Evolutionary conservation across 2,113 vertebrate species (phyloP).

Genomic region (Cairina moschata): DNA sequence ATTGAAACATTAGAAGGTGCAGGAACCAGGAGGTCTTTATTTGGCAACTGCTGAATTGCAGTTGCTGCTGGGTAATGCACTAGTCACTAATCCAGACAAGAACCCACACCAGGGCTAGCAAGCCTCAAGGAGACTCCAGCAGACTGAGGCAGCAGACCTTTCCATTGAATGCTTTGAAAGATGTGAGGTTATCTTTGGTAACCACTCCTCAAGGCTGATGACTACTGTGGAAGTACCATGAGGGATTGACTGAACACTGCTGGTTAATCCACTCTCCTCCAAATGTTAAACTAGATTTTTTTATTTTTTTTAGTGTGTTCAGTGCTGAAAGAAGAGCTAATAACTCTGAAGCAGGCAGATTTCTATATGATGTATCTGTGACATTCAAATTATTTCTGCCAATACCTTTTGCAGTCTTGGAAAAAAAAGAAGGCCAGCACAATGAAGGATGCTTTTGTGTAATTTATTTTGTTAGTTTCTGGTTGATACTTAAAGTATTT

Average conservation of each 20-base stretch:
- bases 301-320: background rate
- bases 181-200: background rate
- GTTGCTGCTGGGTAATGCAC: background rate
- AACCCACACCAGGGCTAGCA: background rate
- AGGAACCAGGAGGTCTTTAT: background rate
- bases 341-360: conserved; percentile 15
- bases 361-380: background rate
- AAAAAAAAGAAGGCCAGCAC: conserved; percentile 16
- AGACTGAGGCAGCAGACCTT: background rate
- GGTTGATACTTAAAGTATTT: conserved; percentile 64
- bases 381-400: conserved; percentile 21
- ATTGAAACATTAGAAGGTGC: background rate
- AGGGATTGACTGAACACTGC: background rate
- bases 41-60: background rate
- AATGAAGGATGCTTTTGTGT: conserved; percentile 50
- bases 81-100: background rate
- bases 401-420: conserved; percentile 3
- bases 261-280: background rate
- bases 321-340: background rate
- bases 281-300: background rate
- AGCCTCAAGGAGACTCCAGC: background rate
- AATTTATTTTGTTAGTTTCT: conserved; percentile 41
- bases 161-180: background rate
- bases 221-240: background rate
- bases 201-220: background rate